Evolutionary conservation across 2,113 vertebrate genomes (phyloP), one percentile per base, ranked within the genome.

Genomic region (Melozone crissalis): DNA sequence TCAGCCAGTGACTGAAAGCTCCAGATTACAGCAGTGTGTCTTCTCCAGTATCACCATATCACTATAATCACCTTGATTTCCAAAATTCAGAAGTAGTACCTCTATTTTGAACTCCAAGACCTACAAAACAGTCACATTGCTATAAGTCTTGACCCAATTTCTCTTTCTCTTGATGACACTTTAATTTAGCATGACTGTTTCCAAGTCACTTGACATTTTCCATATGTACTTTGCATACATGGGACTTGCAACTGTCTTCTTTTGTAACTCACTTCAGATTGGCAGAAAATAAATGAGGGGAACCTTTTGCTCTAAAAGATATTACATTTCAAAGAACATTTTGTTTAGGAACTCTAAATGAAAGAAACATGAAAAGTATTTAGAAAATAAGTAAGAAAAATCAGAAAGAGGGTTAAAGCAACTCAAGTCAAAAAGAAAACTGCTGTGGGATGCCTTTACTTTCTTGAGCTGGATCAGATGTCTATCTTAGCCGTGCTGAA

Each of bases 261-360:
- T 89, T 63, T 82, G 77, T 77, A 84, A 76, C 15, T 93, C 37
- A 67, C 14, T 82, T 93, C 46, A 75, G 54, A 39, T 23, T 3
- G 5, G 33, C 17, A 39, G 75, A 94, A 95, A 91, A 81, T 1
- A 19, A 80, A 66, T 2, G 3, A 80, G 31, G 5, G 17, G 47
- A 75, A 73, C 43, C 43, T 87, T 90, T 63, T 72, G 44, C 57
- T 93, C 84, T 47, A 81, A 80, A 83, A 89, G 31, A 54, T 28
- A 91, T 4, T 54, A 26, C 31, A 73, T 92, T 96, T 94, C 57
- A 91, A 90, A 92, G 49, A 91, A 52, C 19, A 90, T 89, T 89
- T 69, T 66, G n/a, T 78, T 89, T 87, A 88, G 84, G 2, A 21
- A 17, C 76, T 62, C 26, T 13, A 12, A 95, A 94, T 44, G 31